These are phyloP conservation scores for Pimephales promelas DNA, from an alignment of 2,113 vertebrate species.

Conservation along the genomic window DNA sequence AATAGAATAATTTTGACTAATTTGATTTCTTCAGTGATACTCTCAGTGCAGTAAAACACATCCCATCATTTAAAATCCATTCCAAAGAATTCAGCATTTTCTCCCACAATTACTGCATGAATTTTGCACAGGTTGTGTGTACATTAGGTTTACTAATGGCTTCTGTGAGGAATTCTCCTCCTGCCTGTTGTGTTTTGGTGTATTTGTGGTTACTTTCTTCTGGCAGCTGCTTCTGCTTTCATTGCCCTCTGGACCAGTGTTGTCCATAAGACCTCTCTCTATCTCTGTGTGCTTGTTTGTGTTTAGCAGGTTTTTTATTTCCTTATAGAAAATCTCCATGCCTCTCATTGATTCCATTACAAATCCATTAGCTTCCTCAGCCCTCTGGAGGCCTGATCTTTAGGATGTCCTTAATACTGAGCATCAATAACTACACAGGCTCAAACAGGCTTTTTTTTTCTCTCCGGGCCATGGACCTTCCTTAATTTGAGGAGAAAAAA, in stretches of 20 bases:
- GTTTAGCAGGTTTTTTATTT: background rate
- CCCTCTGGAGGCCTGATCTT: conserved; percentile 42
- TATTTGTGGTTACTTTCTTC: conserved; percentile 1
- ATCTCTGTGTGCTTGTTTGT: conserved; percentile 1
- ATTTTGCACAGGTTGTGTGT: conserved; percentile 6
- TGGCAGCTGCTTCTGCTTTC: background rate
- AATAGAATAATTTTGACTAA: background rate
- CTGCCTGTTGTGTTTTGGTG: background rate
- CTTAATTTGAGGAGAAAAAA: background rate
- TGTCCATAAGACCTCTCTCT: background rate
- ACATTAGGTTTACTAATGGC: background rate
- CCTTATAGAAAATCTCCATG: conserved; percentile 36
- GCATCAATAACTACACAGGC: background rate
- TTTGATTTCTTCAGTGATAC: background rate
- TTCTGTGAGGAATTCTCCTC: background rate
- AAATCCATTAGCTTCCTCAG: conserved; percentile 45
- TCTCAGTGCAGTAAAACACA: too few relatives aligned
- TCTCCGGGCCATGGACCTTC: too few relatives aligned
- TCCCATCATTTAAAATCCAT: background rate
- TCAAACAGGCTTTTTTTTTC: background rate
- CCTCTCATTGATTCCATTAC: conserved; percentile 54
- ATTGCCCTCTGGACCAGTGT: background rate
- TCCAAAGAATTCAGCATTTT: background rate
- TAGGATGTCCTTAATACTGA: conserved; percentile 17
- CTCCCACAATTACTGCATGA: background rate